Evolutionary conservation across 2,113 vertebrate genomes (phyloP).

Genomic region (Alosa alosa): DNA sequence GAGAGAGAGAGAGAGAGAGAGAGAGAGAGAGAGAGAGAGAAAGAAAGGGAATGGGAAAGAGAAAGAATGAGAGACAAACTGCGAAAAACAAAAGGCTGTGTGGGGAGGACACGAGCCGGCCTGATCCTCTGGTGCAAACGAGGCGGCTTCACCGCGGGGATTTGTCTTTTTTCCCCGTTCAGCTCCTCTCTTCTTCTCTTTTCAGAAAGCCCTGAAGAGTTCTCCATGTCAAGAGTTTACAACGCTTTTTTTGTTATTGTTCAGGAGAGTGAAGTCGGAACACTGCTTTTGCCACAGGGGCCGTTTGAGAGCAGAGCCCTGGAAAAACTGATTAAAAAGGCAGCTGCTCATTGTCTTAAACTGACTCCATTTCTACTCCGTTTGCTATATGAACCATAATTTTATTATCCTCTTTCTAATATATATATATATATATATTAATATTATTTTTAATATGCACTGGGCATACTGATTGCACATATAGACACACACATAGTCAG

Average conservation of each 20-base stretch:
- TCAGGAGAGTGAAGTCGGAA: not conserved
- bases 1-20: not conserved
- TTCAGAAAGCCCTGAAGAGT: not conserved
- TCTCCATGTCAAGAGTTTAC: not conserved
- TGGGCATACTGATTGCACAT: too few relatives aligned
- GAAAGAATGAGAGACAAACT: slow-evolving; percentile 9
- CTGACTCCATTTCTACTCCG: not conserved
- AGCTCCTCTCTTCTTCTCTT: not conserved
- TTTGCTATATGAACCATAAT: not conserved
- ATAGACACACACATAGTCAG: too few relatives aligned
- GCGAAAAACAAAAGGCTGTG: not conserved
- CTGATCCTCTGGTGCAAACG: not conserved
- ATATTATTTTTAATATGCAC: not conserved
- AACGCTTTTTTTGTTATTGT: not conserved
- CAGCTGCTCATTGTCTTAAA: not conserved
- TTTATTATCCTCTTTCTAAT: not conserved
- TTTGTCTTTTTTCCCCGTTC: not conserved
- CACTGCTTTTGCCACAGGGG: not conserved
- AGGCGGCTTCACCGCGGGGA: not conserved
- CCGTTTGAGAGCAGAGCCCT: not conserved
- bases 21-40: not conserved
- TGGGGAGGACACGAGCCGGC: not conserved
- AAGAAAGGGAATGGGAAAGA: not conserved
- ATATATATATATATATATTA: not conserved
- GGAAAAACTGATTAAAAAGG: not conserved